A percentile compares a stretch with the other conserved stretches of the same genome.
These are phyloP conservation scores for Galagoides demidoff DNA, from an alignment of 2,797 vertebrate species.

Conservation along the genomic window DNA sequence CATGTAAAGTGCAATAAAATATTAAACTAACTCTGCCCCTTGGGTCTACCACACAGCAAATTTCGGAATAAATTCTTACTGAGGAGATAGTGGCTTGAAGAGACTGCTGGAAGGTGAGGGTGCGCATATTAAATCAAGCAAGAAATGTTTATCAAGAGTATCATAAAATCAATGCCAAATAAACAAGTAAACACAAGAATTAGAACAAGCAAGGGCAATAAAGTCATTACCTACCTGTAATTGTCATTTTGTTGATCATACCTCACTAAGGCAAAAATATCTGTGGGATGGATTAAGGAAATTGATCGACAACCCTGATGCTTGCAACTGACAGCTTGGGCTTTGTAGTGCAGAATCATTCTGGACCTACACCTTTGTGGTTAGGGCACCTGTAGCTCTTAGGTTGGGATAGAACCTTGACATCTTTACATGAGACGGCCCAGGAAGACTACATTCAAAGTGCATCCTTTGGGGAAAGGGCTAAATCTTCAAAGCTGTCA, in stretches of 20 bases:
- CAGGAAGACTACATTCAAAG: background rate
- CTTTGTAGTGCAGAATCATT: background rate
- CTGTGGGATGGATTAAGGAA: slow-evolving; percentile 89
- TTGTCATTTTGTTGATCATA: slow-evolving; percentile 97
- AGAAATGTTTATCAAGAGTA: background rate
- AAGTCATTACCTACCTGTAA: slow-evolving; percentile 92
- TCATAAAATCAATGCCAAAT: background rate
- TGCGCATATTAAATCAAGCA: background rate
- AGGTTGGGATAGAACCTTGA: background rate
- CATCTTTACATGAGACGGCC: background rate
- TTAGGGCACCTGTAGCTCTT: background rate
- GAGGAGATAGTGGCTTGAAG: background rate
- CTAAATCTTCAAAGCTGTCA: background rate
- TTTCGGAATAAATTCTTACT: background rate
- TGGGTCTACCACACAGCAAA: background rate
- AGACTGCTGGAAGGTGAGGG: background rate
- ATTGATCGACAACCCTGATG: background rate
- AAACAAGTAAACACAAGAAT: background rate
- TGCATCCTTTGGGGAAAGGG: background rate
- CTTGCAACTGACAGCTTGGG: no score
- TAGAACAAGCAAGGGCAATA: background rate
- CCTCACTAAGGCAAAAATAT: slow-evolving; percentile 99
- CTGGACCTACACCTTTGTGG: background rate
- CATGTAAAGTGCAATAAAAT: background rate
- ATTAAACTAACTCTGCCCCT: background rate